These are phyloP conservation scores for Brienomyrus brachyistius DNA, from an alignment of 2,113 vertebrate species.

Conservation along the genomic window DNA sequence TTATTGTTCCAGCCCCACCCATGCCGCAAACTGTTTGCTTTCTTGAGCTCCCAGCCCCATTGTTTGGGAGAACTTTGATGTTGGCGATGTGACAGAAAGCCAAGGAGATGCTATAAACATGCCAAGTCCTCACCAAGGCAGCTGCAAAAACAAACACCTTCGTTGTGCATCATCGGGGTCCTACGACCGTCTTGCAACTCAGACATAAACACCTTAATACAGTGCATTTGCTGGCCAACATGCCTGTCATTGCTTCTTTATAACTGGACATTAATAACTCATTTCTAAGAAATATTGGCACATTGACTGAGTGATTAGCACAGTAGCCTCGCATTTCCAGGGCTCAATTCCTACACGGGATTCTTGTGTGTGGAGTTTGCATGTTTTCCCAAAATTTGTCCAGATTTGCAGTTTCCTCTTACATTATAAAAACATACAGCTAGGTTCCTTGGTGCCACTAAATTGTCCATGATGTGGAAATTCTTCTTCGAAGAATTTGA, in stretches of 20 bases:
- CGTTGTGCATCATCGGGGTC: background rate
- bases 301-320: background rate
- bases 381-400: background rate
- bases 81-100: background rate
- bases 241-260: background rate
- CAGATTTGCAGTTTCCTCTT: background rate
- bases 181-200: background rate
- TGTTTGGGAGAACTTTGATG: constrained; percentile 19
- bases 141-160: background rate
- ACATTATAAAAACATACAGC: background rate
- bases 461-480: background rate
- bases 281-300: background rate
- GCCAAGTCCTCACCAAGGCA: background rate
- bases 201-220: too few species aligned
- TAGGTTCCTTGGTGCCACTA: background rate
- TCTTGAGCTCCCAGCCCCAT: background rate
- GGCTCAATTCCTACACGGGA: background rate
- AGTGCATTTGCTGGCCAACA: background rate
- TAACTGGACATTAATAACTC: background rate
- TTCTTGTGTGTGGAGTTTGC: background rate
- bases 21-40: background rate
- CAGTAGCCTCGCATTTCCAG: background rate
- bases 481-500: background rate
- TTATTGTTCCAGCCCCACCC: background rate
- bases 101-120: background rate